Base-by-base conservation (phyloP, 2,113 vertebrate genomes). In the Zootoca vivipara region DNA sequence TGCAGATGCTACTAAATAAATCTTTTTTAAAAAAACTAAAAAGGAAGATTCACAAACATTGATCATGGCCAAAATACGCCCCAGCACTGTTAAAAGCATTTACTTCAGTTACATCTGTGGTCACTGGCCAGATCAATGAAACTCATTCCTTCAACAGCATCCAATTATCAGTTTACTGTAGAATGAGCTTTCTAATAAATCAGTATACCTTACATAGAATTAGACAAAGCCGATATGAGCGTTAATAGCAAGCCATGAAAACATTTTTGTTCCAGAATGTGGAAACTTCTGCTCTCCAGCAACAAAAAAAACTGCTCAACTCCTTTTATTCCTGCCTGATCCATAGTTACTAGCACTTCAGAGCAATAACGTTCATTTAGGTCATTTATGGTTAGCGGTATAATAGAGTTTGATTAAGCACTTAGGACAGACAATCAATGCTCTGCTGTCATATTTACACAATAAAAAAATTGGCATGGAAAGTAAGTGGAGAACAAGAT, bases 91-190 rank as follows among this genome's bases (percentile, higher is more conserved):
- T 97, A 97, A 97, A 96, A 96, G 97, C 62, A 96, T 98, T 98
- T 97, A 96, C 96, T 97, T 97, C 97, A 94, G 96, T 98, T 98
- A 98, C 97, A 97, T 97, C 97, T 98, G 95, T 97, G 97, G 97
- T 98, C 98, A 97, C 97, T 97, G 97, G 96, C 96, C 96, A 97
- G 97, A 99, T 99, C 98, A 98, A 99, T 99, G 97, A 98, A 99
- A 98, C 97, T 98, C 98, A 98, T 99, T 98, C 98, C 98, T 98
- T 98, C 98, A 98, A 98, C 97, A 98, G 96, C 97, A 98, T 98
- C 97, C 98, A 99, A 99, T 99, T 99, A 99, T 98, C 98, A 98
- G 97, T 97, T 98, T 98, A 98, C 97, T 93, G 92, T 97, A 97
- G 97, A 98, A 95, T 92, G 94, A 97, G 96, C 94, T 96, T 97